These are phyloP conservation scores for Myripristis murdjan DNA, from an alignment of 2,797 vertebrate genomes.

Conservation along the genomic window DNA sequence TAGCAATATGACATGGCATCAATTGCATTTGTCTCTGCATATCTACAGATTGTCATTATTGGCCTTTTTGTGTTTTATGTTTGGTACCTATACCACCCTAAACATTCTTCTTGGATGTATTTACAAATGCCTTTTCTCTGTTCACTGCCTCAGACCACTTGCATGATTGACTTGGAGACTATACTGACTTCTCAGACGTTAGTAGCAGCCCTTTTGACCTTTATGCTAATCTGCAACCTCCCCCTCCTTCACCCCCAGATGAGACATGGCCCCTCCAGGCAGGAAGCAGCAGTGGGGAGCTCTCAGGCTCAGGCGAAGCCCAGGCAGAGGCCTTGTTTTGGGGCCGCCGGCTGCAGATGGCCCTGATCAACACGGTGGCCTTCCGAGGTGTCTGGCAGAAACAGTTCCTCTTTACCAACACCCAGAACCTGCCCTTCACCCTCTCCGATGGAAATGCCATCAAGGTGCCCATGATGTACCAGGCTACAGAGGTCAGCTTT, in stretches of 20 bases:
- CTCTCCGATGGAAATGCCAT: slow-evolving; percentile 81
- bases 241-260: slow-evolving; percentile 62
- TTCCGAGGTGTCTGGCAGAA: slow-evolving; percentile 93
- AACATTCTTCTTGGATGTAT: neutral
- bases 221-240: slow-evolving; percentile 8
- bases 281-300: slow-evolving; percentile 74
- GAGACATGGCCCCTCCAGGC: slow-evolving; percentile 43
- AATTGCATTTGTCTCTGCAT: neutral
- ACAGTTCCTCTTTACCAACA: slow-evolving; percentile 88
- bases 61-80: neutral
- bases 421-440: slow-evolving; percentile 90
- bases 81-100: neutral
- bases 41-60: neutral
- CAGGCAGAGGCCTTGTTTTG: slow-evolving; percentile 68
- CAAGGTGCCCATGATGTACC: slow-evolving; percentile 94
- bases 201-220: neutral
- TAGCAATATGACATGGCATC: neutral
- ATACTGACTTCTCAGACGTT: neutral
- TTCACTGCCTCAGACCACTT: neutral
- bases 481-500: slow-evolving; percentile 89
- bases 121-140: neutral
- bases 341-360: slow-evolving; percentile 77
- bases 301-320: slow-evolving; percentile 48
- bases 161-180: neutral
- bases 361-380: slow-evolving; percentile 88